A percentile compares a stretch with the other conserved stretches of the same genome.
phyloP scores from a whole-genome alignment of 2,888 invertebrate genomes.

The Zygogramma bicolorata region DNA sequence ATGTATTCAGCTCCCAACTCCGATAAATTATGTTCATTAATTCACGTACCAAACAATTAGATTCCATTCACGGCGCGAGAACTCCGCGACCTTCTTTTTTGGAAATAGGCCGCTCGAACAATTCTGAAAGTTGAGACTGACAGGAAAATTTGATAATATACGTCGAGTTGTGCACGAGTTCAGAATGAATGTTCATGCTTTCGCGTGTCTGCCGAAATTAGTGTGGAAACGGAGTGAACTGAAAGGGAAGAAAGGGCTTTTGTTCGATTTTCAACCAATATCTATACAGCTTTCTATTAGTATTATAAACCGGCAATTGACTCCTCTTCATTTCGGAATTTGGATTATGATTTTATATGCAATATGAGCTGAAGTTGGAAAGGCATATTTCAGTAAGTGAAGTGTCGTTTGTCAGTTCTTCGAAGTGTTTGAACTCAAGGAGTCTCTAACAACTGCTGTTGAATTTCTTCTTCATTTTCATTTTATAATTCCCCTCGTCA shows the following conservation, averaged over 20 bases:
- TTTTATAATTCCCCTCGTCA: no score
- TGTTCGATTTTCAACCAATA: background rate
- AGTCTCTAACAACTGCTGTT: no score
- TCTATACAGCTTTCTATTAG: background rate
- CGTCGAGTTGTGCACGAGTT: background rate
- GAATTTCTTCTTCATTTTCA: no score
- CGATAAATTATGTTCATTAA: background rate
- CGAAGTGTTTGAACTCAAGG: no score
- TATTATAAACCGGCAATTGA: no score
- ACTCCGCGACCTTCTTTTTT: background rate
- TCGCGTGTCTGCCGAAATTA: background rate
- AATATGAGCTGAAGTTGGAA: no score
- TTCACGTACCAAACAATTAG: background rate
- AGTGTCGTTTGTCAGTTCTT: no score
- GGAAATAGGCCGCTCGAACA: background rate
- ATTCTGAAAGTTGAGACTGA: background rate
- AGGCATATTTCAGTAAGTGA: no score
- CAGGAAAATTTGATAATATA: slow-evolving; percentile 1
- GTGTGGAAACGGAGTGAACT: background rate
- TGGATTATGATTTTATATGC: no score
- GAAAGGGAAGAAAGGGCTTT: background rate
- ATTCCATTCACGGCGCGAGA: background rate
- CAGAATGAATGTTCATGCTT: background rate
- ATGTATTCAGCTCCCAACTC: background rate
- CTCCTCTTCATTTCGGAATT: no score